Evolutionary conservation across 2,797 vertebrate genomes (phyloP), one percentile per base, ranked within the genome.

Genomic region (Sebastes minor): DNA sequence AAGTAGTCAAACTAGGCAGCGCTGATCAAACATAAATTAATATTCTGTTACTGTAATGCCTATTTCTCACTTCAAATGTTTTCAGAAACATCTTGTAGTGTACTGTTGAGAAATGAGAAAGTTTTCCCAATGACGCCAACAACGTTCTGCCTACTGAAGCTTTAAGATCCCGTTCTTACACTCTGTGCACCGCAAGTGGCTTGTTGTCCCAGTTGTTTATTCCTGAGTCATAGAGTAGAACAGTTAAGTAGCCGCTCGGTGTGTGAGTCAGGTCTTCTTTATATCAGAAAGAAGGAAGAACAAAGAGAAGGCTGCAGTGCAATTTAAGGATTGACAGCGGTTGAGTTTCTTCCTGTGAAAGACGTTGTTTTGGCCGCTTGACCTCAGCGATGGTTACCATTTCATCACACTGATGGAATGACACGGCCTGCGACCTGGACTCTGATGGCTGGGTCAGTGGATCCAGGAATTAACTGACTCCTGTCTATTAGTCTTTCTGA

Each of bases 401-500:
- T 83, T 79, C 56, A 74, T 76, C 72, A n/a, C 71, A 28, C 64
- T 74, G 81, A 92, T 86, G 83, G 65, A 88, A 80, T 35, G 70
- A 80, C 46, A 18, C 33, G 25, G 22, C n/a, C 55, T 60, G 3
- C 3, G 52, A 80, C 81, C 73, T 66, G 30, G 20, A 65, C 69
- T 66, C 35, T 30, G 52, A 42, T 9, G 56, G 11, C 28, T 33
- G 69, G 20, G 52, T 85, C 76, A 46, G 55, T 42, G 20, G 59
- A 67, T 69, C 60, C 69, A 86, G 60, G 70, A 71, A 70, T 71
- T 13, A 80, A 63, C 23, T 32, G 79, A 81, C 77, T 70, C 76
- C 61, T 74, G 25, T 86, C 87, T 77, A 88, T 92, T 90, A 85
- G 85, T 74, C 62, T 28, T 42, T 73, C 62, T 69, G 86, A 85